A percentile compares a stretch with the other conserved stretches of the same genome.
Evolutionary conservation across 2,888 invertebrate species (phyloP).

Genomic region (Tinea trinotella): DNA sequence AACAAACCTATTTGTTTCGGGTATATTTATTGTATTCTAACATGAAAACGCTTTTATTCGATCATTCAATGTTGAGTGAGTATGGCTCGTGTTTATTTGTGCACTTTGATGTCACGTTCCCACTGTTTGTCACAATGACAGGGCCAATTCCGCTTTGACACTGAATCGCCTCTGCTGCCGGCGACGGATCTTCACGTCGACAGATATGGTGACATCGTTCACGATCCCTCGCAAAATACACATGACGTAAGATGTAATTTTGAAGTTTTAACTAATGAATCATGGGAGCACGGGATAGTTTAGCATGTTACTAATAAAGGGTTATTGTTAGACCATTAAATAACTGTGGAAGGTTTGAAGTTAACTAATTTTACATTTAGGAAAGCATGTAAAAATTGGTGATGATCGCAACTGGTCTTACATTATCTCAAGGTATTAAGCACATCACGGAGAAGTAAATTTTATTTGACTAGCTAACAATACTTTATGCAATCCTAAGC

Average conservation of each 20-base stretch:
- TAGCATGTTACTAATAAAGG: constrained; percentile 12
- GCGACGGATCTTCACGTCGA: constrained; percentile 81
- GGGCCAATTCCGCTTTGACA: constrained; percentile 93
- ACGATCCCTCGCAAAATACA: constrained; percentile 64
- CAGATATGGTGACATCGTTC: constrained; percentile 60
- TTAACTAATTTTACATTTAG: neutral
- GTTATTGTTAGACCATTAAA: neutral
- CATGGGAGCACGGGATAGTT: neutral
- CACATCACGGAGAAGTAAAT: too few species aligned
- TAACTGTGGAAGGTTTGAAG: neutral
- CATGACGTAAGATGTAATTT: constrained; percentile 68
- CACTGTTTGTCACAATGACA: constrained; percentile 44
- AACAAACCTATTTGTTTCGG: too few species aligned
- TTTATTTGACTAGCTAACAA: too few species aligned
- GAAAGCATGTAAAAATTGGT: too few species aligned
- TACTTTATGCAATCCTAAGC: too few species aligned
- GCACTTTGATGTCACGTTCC: constrained; percentile 20
- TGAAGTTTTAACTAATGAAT: neutral
- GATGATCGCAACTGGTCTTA: too few species aligned
- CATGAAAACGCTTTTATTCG: neutral
- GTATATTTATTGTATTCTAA: neutral
- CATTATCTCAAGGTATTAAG: too few species aligned
- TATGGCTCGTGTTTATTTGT: constrained; percentile 29
- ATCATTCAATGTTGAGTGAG: neutral
- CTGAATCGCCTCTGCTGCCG: constrained; percentile 83